These are phyloP conservation scores for Lates calcarifer DNA, from an alignment of 2,113 vertebrate genomes.

Conservation along the genomic window DNA sequence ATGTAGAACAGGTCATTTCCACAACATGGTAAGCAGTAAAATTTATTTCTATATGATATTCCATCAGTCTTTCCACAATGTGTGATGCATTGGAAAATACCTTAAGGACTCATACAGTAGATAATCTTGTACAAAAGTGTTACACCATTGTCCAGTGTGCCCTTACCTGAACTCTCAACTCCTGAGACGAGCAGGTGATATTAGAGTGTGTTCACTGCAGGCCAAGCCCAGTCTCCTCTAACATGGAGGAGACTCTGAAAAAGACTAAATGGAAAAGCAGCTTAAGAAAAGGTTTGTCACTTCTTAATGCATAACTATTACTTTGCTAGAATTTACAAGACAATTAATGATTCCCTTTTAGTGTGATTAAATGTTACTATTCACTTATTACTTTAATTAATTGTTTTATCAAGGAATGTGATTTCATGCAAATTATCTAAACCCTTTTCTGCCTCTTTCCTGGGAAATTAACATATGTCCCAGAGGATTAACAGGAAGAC, in stretches of 20 bases:
- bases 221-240: not conserved
- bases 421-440: constrained; percentile 50
- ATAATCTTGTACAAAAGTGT: not conserved
- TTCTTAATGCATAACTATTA: constrained; percentile 5
- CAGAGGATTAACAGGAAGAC: constrained; percentile 17
- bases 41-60: not conserved
- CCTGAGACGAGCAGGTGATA: no score
- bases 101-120: not conserved
- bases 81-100: not conserved
- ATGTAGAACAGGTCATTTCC: not conserved
- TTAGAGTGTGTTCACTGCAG: not conserved
- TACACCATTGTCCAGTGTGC: not conserved
- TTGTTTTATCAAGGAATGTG: constrained; percentile 38
- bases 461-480: constrained; percentile 45
- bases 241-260: not conserved
- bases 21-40: not conserved
- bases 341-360: constrained; percentile 11
- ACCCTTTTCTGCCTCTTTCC: constrained; percentile 26
- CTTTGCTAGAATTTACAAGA: constrained; percentile 10
- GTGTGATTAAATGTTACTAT: constrained; percentile 28
- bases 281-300: not conserved
- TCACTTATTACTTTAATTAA: constrained; percentile 37
- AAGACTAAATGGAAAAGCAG: constrained; percentile 4
- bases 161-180: not conserved
- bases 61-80: not conserved